A percentile compares a stretch with the other conserved stretches of the same genome.
Evolutionary conservation across 2,797 vertebrate genomes (phyloP).

Genomic region (Benthosema pterotum): DNA sequence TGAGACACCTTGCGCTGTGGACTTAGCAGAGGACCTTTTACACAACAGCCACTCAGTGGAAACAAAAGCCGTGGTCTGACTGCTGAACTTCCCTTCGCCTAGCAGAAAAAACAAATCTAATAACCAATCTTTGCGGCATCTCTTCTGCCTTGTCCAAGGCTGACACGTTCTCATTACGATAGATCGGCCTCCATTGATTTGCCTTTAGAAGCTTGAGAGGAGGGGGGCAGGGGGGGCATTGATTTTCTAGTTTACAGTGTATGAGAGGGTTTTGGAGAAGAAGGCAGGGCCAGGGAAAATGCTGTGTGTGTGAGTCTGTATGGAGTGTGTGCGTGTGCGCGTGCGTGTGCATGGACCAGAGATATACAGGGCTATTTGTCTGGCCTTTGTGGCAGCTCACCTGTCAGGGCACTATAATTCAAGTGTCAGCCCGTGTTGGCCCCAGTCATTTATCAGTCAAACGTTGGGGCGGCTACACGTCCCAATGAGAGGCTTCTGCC

Average conservation of each 20-base stretch:
- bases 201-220: conserved; percentile 47
- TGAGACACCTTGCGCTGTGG: conserved; percentile 36
- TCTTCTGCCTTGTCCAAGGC: conserved; percentile 50
- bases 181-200: conserved; percentile 68
- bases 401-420: conserved; percentile 41
- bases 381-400: conserved; percentile 32
- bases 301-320: neutral
- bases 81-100: too few species aligned
- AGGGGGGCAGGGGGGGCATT: conserved; percentile 29
- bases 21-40: conserved; percentile 54
- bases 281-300: conserved; percentile 3
- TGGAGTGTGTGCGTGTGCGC: neutral
- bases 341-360: conserved; percentile 10
- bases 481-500: conserved; percentile 34
- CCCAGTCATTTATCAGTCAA: conserved; percentile 42
- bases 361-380: conserved; percentile 49
- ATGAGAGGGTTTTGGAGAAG: conserved; percentile 30
- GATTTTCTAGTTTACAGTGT: conserved; percentile 61
- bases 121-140: conserved; percentile 46
- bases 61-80: conserved; percentile 45
- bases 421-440: conserved; percentile 16
- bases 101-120: conserved; percentile 60
- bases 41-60: conserved; percentile 59
- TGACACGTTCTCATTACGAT: conserved; percentile 64
- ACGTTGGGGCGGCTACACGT: conserved; percentile 25